These are phyloP conservation scores for Ischnura elegans DNA, from an alignment of 2,888 invertebrate species.

Conservation along the genomic window DNA sequence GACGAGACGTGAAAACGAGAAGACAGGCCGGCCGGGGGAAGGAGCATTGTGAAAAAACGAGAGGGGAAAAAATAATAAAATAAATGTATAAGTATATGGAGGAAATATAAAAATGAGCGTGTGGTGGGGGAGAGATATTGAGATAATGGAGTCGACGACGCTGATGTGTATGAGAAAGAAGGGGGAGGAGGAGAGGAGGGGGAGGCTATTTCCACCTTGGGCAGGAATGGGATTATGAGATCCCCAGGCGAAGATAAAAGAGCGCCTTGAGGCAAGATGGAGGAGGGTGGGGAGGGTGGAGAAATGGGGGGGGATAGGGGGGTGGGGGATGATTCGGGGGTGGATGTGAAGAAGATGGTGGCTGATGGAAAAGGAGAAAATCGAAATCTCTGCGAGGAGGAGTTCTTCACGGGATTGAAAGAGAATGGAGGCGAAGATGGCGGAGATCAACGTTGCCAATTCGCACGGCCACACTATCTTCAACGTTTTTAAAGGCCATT, in stretches of 20 bases:
- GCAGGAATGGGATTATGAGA: neutral
- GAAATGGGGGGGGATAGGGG: neutral
- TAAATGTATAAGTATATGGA: too few species aligned
- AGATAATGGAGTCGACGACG: conserved; percentile 11
- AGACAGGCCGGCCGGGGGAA: neutral
- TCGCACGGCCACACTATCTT: neutral
- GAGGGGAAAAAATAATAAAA: neutral
- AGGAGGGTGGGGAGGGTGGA: neutral
- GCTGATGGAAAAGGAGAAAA: neutral
- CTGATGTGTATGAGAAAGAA: neutral
- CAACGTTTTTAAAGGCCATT: too few species aligned
- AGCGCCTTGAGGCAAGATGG: conserved; percentile 16
- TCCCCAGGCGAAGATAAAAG: neutral
- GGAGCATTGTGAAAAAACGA: neutral
- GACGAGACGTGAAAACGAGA: conserved; percentile 31
- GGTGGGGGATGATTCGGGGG: neutral
- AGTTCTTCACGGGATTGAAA: neutral
- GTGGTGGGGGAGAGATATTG: conserved; percentile 7
- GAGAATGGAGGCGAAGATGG: neutral
- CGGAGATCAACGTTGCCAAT: neutral
- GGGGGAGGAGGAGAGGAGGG: neutral
- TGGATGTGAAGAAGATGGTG: conserved; percentile 1
- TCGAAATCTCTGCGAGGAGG: neutral
- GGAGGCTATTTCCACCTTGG: neutral
- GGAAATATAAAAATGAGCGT: conserved; percentile 30